These are phyloP conservation scores for Zosterops borbonicus DNA, from an alignment of 2,113 vertebrate genomes.

Conservation along the genomic window DNA sequence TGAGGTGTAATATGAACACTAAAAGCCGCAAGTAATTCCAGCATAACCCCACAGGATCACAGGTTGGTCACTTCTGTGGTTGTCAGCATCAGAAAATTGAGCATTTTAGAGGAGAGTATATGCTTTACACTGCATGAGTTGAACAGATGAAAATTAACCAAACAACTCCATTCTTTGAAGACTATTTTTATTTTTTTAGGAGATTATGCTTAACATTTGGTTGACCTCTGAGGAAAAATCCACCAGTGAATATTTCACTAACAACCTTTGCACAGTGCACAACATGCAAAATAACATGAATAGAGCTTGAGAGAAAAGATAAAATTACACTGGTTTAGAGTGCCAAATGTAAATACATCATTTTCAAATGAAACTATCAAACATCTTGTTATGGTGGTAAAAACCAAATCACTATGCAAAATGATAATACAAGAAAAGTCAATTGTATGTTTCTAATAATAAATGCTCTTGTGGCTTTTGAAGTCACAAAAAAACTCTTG, in stretches of 20 bases:
- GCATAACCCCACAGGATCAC: not conserved
- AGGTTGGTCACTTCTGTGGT: not conserved
- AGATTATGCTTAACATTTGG: not conserved
- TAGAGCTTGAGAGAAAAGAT: not conserved
- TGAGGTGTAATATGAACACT: not conserved
- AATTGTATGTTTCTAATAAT: constrained; percentile 67
- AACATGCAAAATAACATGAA: not conserved
- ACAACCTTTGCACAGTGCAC: not conserved
- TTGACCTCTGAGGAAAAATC: not conserved
- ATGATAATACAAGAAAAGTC: constrained; percentile 63
- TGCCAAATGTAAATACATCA: constrained; percentile 25
- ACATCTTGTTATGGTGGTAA: constrained; percentile 53
- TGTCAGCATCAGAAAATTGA: not conserved
- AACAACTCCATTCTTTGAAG: not conserved
- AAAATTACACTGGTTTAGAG: constrained; percentile 45
- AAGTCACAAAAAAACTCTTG: constrained; percentile 56
- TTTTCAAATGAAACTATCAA: constrained; percentile 67
- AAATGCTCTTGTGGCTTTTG: constrained; percentile 67
- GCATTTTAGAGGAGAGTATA: not conserved
- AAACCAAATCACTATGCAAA: constrained; percentile 55
- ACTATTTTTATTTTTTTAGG: not conserved
- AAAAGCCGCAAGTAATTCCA: not conserved
- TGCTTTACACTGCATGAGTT: not conserved
- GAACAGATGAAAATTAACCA: not conserved
- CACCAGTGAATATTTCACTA: not conserved